Conservation (phyloP, 2,888 invertebrate species). For the Apamea sordens region DNA sequence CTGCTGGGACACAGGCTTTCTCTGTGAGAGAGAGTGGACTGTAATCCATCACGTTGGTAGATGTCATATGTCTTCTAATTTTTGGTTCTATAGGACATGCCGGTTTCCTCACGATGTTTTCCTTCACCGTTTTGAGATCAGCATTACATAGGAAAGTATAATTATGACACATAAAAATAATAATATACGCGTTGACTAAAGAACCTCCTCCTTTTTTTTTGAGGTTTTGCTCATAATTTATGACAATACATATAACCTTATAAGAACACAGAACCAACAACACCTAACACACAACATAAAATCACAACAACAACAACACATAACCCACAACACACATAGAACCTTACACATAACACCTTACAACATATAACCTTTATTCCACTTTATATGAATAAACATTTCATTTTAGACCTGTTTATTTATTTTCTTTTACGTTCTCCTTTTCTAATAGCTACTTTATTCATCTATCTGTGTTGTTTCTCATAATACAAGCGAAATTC, state of each 20-base stretch:
- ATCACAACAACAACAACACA: too few relatives aligned
- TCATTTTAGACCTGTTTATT: neutral
- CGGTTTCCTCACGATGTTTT: neutral
- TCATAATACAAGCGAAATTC: neutral
- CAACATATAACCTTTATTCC: slow-evolving; percentile 1
- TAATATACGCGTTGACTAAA: too few relatives aligned
- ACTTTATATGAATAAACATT: slow-evolving; percentile 7
- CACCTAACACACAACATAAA: too few relatives aligned
- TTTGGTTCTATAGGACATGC: neutral
- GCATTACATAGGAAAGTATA: too few relatives aligned
- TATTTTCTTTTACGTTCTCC: slow-evolving; percentile 4
- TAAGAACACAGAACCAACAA: too few relatives aligned
- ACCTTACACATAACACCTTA: too few relatives aligned
- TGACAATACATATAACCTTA: too few relatives aligned
- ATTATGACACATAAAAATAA: too few relatives aligned
- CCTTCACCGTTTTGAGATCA: neutral
- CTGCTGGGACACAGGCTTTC: neutral
- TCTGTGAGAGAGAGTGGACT: neutral
- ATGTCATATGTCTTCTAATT: neutral
- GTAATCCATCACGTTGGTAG: neutral
- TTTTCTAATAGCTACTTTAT: neutral
- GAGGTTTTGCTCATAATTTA: slow-evolving; percentile 20
- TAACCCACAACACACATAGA: too few relatives aligned
- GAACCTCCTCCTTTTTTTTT: too few relatives aligned
- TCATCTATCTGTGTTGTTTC: neutral